These are phyloP conservation scores for Nasonia longicornis DNA, from an alignment of 1,140 invertebrate species.

Conservation along the genomic window DNA sequence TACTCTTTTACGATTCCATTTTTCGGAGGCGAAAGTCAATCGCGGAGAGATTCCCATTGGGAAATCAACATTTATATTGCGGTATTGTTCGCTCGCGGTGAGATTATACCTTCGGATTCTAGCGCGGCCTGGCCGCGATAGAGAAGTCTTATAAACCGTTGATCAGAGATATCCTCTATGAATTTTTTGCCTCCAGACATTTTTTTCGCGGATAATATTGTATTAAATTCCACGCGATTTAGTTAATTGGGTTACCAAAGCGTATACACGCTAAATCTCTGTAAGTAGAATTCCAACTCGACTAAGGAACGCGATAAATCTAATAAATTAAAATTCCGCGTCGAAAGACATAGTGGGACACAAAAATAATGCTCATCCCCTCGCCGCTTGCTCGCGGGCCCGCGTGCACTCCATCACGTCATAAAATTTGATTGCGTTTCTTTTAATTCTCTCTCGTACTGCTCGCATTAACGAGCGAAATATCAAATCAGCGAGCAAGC, in stretches of 20 bases:
- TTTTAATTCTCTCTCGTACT: background rate
- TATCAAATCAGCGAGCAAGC: background rate
- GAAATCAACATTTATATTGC: conserved; percentile 1
- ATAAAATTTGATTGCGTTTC: background rate
- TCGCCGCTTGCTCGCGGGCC: too few relatives aligned
- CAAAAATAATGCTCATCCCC: background rate
- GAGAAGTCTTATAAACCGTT: too few relatives aligned
- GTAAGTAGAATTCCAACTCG: background rate
- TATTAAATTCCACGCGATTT: background rate
- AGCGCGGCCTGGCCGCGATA: too few relatives aligned
- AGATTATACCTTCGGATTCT: background rate
- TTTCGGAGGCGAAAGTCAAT: background rate
- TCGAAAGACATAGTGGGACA: background rate
- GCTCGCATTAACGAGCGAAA: background rate
- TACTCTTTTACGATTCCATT: background rate
- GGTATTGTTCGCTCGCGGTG: background rate
- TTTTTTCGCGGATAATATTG: background rate
- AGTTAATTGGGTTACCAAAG: background rate
- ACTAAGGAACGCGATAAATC: background rate
- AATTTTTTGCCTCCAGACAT: too few relatives aligned
- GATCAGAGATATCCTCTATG: too few relatives aligned
- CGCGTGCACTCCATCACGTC: background rate
- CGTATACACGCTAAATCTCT: background rate
- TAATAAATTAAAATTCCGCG: background rate
- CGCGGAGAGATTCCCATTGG: background rate